Percentiles rank a stretch among this genome's conserved stretches.
These are phyloP conservation scores for Trachelipus rathkii DNA, from an alignment of 1,140 invertebrate species.

Conservation along the genomic window DNA sequence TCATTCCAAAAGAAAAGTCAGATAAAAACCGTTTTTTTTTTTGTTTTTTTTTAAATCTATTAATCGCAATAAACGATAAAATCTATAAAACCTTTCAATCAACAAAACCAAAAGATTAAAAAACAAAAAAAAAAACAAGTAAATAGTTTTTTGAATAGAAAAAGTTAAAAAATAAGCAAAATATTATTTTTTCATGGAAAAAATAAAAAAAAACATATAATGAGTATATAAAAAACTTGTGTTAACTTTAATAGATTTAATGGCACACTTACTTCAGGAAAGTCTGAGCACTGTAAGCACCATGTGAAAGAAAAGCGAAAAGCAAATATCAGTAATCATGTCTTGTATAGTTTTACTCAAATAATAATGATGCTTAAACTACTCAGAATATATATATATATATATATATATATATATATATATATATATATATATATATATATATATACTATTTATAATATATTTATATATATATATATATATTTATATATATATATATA, in stretches of 20 bases:
- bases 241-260: background rate
- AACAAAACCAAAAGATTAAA: too few relatives aligned
- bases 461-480: slow-evolving; percentile 14
- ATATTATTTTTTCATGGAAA: background rate
- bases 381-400: slow-evolving; percentile 6
- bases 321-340: too few relatives aligned
- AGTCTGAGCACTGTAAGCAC: background rate
- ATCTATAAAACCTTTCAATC: too few relatives aligned
- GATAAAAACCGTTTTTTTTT: too few relatives aligned
- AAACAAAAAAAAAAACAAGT: too few relatives aligned
- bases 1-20: too few relatives aligned
- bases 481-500: slow-evolving; percentile 17
- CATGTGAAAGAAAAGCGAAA: background rate
- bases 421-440: slow-evolving; percentile 14
- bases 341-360: too few relatives aligned
- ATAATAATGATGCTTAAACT: background rate
- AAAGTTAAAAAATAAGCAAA: too few relatives aligned
- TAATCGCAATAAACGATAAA: too few relatives aligned
- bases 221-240: background rate
- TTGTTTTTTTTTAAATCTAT: too few relatives aligned
- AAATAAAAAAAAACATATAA: background rate
- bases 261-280: background rate
- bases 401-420: slow-evolving; percentile 24
- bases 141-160: too few relatives aligned
- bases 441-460: too few relatives aligned